Evolutionary conservation across 2,797 vertebrate genomes (phyloP), one percentile per base, ranked within the genome.

Genomic region (Cyclopterus lumpus): DNA sequence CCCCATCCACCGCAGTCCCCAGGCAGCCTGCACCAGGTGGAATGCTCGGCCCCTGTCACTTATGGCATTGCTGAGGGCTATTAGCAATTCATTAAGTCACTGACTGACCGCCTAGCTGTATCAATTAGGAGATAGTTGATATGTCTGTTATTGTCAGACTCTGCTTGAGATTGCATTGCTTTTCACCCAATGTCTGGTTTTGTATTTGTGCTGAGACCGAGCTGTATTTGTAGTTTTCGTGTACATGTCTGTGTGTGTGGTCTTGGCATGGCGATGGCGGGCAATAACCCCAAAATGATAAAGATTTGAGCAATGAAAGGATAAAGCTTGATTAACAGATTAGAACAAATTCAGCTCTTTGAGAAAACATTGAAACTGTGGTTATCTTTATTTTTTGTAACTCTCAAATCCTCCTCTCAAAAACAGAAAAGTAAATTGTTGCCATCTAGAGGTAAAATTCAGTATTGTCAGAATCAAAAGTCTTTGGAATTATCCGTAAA

Each of bases 111-210:
- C 83, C 85, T 87, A 38, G 83, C 84, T 89, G 82, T 89, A 93
- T 94, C 94, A 95, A 95, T 95, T 95, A 95, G 92, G 86, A 77
- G 91, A 94, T 95, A 91, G 91, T 90, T 93, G 88, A 90, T 93
- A 94, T 93, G 89, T 92, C 76, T 86, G 87, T 90, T 89, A 91
- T 93, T 92, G 90, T 93, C 87, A 80, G 82, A 62, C 59, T 83
- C 73, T 85, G 80, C 77, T 82, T 86, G 82, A 91, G 86, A 93
- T 88, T 85, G 80, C 84, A 75, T 74, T 71, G 82, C 88, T 88
- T 90, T 88, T 89, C 77, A 87, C 73, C 81, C 82, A 83, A 14
- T 67, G 77, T 87, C 79, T 83, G 60, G 51, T 79, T 79, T 75
- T 58, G 79, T 79, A 79, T 82, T 79, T 81, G 72, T 86, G 71